Conservation (phyloP, 2,888 invertebrate species). For the Eristalis pertinax region DNA sequence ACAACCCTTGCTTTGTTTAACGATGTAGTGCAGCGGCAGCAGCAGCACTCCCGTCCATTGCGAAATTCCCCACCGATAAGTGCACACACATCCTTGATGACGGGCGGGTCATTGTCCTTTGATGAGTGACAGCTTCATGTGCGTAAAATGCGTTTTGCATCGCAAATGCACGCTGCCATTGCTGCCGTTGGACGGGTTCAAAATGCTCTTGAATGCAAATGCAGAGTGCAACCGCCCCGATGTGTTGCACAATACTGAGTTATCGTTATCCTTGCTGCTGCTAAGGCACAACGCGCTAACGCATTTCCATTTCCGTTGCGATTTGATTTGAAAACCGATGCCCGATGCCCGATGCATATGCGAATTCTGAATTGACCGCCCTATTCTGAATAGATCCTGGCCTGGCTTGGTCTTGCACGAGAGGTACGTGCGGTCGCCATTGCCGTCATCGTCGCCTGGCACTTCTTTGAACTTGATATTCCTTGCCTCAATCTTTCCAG, state of each 20-base stretch:
- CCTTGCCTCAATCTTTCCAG: conserved; percentile 15
- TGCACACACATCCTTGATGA: conserved; percentile 17
- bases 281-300: conserved; percentile 9
- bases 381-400: conserved; percentile 34
- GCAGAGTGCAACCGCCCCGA: conserved; percentile 7
- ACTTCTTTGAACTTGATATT: conserved; percentile 39
- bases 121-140: conserved; percentile 46
- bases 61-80: conserved; percentile 16
- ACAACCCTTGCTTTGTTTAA: conserved; percentile 28
- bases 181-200: conserved; percentile 21
- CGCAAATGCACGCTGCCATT: conserved; percentile 1
- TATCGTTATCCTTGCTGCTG: conserved; percentile 17
- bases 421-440: conserved; percentile 20
- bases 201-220: conserved; percentile 16
- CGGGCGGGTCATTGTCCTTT: conserved; percentile 51
- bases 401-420: neutral
- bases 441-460: conserved; percentile 19
- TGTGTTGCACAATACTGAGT: no score
- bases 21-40: conserved; percentile 48
- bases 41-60: conserved; percentile 29
- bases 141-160: conserved; percentile 63
- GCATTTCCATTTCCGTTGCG: conserved; percentile 49
- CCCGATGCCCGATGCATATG: conserved; percentile 30
- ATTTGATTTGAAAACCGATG: conserved; percentile 7
- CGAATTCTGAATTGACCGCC: conserved; percentile 40